A percentile compares a stretch with the other conserved stretches of the same genome.
phyloP scores from a whole-genome alignment of 2,888 invertebrate species.

The Peribatodes rhomboidaria region DNA sequence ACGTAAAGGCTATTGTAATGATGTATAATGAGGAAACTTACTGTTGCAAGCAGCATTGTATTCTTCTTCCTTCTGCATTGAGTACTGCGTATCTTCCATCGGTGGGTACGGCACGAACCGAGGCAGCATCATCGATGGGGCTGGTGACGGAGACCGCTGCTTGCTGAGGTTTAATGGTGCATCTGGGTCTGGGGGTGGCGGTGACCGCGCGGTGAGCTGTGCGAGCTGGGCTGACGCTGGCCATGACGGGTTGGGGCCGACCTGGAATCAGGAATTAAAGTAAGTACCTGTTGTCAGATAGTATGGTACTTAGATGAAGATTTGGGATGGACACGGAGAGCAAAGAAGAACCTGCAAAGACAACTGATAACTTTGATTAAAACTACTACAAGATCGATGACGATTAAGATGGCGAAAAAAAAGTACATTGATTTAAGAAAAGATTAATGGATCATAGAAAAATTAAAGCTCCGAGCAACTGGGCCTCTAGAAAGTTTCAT shows the following conservation, averaged over 20 bases:
- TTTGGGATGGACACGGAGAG: too few relatives aligned
- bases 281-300: too few relatives aligned
- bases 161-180: slow-evolving; percentile 96
- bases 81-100: slow-evolving; percentile 77
- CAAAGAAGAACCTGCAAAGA: too few relatives aligned
- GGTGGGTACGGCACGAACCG: slow-evolving; percentile 83
- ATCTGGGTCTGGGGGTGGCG: slow-evolving; percentile 90
- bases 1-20: too few relatives aligned
- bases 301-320: too few relatives aligned
- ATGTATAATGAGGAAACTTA: too few relatives aligned
- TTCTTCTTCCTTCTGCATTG: slow-evolving; percentile 80
- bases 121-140: slow-evolving; percentile 84
- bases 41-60: slow-evolving; percentile 76
- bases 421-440: not conserved
- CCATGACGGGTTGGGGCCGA: slow-evolving; percentile 87
- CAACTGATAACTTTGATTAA: too few relatives aligned
- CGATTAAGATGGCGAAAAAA: too few relatives aligned
- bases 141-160: slow-evolving; percentile 90
- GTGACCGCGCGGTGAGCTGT: slow-evolving; percentile 88
- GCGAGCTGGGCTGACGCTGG: slow-evolving; percentile 90
- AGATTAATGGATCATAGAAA: too few relatives aligned
- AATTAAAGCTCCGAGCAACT: too few relatives aligned
- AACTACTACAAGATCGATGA: too few relatives aligned
- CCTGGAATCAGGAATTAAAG: slow-evolving; percentile 55
- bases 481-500: too few relatives aligned